Percentiles rank a stretch among this genome's conserved stretches.
Evolutionary conservation across 2,113 vertebrate species (phyloP).

Genomic region (Urocitellus parryii): DNA sequence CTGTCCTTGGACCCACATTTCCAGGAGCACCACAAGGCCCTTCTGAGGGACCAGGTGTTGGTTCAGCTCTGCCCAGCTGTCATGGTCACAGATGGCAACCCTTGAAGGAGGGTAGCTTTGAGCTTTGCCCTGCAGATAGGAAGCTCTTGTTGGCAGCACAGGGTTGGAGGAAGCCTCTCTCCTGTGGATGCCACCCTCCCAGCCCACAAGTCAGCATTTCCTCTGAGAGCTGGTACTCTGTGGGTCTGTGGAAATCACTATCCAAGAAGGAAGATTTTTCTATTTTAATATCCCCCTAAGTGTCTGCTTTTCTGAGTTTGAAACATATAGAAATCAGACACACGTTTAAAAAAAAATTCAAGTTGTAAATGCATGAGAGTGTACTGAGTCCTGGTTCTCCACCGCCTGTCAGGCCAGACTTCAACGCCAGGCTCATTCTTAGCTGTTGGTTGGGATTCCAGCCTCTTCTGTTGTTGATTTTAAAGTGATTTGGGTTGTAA

Average conservation of each 20-base stretch:
- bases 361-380: neutral
- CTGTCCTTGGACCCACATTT: neutral
- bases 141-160: neutral
- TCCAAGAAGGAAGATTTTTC: neutral
- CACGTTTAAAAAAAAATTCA: neutral
- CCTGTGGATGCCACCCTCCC: neutral
- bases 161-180: neutral
- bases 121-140: neutral
- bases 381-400: neutral
- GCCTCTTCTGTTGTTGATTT: neutral
- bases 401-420: neutral
- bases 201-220: neutral
- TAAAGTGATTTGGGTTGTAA: conserved; percentile 8
- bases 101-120: neutral
- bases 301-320: conserved; percentile 10
- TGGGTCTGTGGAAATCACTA: neutral
- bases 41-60: neutral
- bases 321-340: conserved; percentile 18
- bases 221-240: neutral
- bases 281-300: neutral
- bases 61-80: neutral
- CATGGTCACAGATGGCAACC: neutral
- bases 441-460: neutral
- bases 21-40: neutral
- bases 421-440: neutral